Base-by-base conservation (phyloP, 2,888 invertebrate genomes). In the Hirudinaria manillensis region DNA sequence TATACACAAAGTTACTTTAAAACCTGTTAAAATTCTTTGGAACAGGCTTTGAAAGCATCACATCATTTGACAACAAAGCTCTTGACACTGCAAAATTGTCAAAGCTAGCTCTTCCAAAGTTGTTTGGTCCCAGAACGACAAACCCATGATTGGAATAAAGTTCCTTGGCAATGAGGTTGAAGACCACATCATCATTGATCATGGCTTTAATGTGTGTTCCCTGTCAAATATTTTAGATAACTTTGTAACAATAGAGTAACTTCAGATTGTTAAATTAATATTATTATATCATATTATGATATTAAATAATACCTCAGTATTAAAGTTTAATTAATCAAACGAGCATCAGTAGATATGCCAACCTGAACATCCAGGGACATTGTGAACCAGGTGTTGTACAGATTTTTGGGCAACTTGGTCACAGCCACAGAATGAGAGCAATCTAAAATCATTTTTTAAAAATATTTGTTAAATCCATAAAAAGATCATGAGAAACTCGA, bases 31-130 rank as follows among this genome's bases (percentile, higher is more conserved):
- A 6, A 7, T 45, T 16, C 45, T 45, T 45, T 45, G 45, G 45
- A 45, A 45, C 45, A 10, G 45, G 10, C 13, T 45, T 45, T 2
- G 45, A 16, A 1, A 16, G 6, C 45, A 45, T 16, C 13, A 45
- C 13, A 7, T 45, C 45, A 16, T 45, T 45, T 16, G 45, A 3
- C 13, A 45, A 45, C 1, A 10, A 2, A 21, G 74, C 70, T 7
- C 76, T 45, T 2, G 24, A n/a, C 13, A 76, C 38, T 34, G 32
- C 29, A 1, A 84, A 80, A 77, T 84, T 83, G 77, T 84, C 83
- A 79, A 83, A 85, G 77, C 84, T 82, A 1, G 83, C 84, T 67
- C 81, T 76, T 7, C 85, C 84, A 77, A 81, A 84, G 24, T 80
- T 80, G 38, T 79, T 79, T 7, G 84, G 83, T 38, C 84, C 85